Base-by-base conservation (phyloP, 2,113 vertebrate species). In the Etheostoma cragini region DNA sequence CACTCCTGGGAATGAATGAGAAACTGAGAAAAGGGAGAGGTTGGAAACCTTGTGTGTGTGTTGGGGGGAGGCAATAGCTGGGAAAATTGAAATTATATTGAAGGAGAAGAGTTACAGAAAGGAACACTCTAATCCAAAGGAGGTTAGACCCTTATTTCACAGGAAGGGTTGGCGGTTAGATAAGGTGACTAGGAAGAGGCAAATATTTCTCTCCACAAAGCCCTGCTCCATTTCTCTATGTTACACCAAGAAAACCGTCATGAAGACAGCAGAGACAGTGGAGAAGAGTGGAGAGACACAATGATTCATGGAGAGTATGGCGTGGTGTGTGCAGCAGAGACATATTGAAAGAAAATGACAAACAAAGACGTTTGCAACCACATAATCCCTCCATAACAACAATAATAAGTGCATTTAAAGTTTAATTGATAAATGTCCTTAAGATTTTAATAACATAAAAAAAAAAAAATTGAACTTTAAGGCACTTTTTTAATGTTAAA, bases 1-100 rank as follows among this genome's bases (percentile, higher is more conserved):
- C 76, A 73, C 76, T 62, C 69, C 24, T 68, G 71, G 74, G 69
- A 88, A 71, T 74, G 24, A 81, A 74, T 75, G 54, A 81, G 78
- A 81, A 50, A 24, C 26, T 22, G n/a, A 56, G 71, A 61, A 45
- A 58, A 63, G 24, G 22, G 56, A 76, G 70, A 58, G 30, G 67
- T 22, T 47, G 64, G 60, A 24, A 16, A 35, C 5, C 3, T 30
- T 30, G 30, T 30, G 30, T 30, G 30, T 30, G 30, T 30, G 30
- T 4, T 16, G n/a, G 12, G 46, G n/a, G 56, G 60, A 67, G 64
- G 49, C 42, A 75, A 66, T 70, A 70, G 57, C 53, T 30, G 57
- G 67, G 76, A 24, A 81, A 84, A 84, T 76, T 67, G 49, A 76
- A 88, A 67, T 56, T 30, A 49, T 68, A 46, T 19, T 35, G 42